Base-by-base conservation (phyloP, 2,797 vertebrate genomes). In the Buceros bicornis region DNA sequence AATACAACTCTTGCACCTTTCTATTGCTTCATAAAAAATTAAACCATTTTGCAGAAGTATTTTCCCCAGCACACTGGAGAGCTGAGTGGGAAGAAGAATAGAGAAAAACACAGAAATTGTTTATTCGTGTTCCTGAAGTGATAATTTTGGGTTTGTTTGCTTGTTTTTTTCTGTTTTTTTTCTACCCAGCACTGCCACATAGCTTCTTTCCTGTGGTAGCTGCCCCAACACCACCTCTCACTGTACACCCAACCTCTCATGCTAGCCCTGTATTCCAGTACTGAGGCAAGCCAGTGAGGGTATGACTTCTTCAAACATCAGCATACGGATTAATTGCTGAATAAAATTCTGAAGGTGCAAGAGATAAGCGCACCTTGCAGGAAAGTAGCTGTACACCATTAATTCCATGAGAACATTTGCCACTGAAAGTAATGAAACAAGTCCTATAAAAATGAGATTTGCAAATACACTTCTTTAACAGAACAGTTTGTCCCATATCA, bases 401-500 rank as follows among this genome's bases (percentile, higher is more conserved):
- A 80, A 77, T 31, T 42, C 29, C 28, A 64, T 28, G 19, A 74
- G 60, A 45, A 50, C 7, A 90, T 54, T 82, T 67, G 29, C 45
- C 54, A 61, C 6, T 58, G 53, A 91, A 82, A 83, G 40, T 43
- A 85, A 85, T 26, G 29, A 83, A 89, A 83, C 22, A 79, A 86
- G 45, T 57, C n/a, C 25, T 65, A 19, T 56, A 76, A 94, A 84
- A 91, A 91, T 62, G 35, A 95, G 66, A 76, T 74, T 77, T 86
- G 31, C 11, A 11, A 89, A 91, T 3, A 8, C n/a, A 25, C 54
- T 56, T 89, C 31, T 56, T 79, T 88, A 67, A 74, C 25, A 71
- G 71, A 91, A 89, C 83, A 74, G 25, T 88, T 85, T 70, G 56
- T 87, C 22, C 66, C 10, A 7, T 37, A 80, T 62, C 72, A 82